Evolutionary conservation across 2,113 vertebrate species (phyloP), one percentile per base, ranked within the genome.

Genomic region (Bucco capensis): DNA sequence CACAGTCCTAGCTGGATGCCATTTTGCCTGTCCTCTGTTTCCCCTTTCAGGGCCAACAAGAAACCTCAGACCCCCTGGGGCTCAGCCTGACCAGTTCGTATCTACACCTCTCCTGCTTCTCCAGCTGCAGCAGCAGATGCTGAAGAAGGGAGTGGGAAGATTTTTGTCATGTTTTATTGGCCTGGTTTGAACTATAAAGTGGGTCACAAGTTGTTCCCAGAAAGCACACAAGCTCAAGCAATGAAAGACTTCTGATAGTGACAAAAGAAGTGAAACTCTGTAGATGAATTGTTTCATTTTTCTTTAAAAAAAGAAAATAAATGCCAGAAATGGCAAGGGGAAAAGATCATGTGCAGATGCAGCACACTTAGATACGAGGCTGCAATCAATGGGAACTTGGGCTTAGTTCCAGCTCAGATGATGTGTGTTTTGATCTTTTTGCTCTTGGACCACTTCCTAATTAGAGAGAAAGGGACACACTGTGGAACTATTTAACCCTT

Each of bases 391-490:
- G 81, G 62, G 89, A 96, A 90, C 60, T 76, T 94, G 83, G 89
- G 83, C 51, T 94, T 62, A 70, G 70, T 90, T 50, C 66, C 88
- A 95, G 66, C 27, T 87, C 67, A 87, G 71, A 69, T 58, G 73
- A 79, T 51, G 58, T 85, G 90, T n/a, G 66, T 90, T 92, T 93
- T 95, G 92, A 95, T 87, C 95, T 92, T 90, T 80, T 66, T 92
- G 92, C 86, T 82, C 67, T 83, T 87, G 86, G 93, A 93, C 51
- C 19, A 58, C 47, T 93, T 93, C 91, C 92, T 94, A 96, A 93
- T 89, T 90, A 79, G 54, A 84, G 31, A 89, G 33, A 10, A 3
- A 94, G 35, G 1, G 6, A 86, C 77, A 67, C 47, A 70, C 30
- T 83, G 71, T 54, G 47, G 67, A 92, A 76, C 14, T 76, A 64